Evolutionary conservation across 2,797 vertebrate genomes (phyloP).

Genomic region (Oophaga sylvatica): DNA sequence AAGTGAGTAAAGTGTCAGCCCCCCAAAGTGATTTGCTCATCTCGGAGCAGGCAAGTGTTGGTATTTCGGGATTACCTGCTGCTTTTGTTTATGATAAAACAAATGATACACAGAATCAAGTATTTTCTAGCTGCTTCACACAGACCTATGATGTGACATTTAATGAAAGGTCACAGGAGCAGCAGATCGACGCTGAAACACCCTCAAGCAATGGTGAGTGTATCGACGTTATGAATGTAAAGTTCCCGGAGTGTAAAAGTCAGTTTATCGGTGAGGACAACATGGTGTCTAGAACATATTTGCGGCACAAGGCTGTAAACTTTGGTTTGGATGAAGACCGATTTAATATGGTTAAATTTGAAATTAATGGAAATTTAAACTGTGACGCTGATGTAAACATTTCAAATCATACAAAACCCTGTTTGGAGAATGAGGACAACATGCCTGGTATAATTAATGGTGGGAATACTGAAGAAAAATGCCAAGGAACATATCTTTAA

Average conservation of each 20-base stretch:
- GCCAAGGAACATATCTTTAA: not conserved
- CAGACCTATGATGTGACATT: not conserved
- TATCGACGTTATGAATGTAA: constrained; percentile 2
- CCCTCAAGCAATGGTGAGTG: constrained; percentile 16
- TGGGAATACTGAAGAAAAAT: not conserved
- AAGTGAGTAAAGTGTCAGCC: not conserved
- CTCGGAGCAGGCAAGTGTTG: not conserved
- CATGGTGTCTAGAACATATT: not conserved
- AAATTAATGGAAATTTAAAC: not conserved
- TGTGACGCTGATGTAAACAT: not conserved
- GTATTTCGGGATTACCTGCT: not conserved
- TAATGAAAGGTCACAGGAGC: constrained; percentile 24
- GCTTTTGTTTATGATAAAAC: not conserved
- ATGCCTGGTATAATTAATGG: not conserved
- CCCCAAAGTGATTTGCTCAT: not conserved
- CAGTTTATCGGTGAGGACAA: not conserved
- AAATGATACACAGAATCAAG: not conserved
- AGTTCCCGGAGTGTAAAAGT: not conserved
- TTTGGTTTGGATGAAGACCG: not conserved
- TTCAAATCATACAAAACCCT: not conserved
- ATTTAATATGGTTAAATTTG: not conserved
- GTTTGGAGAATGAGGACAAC: not conserved
- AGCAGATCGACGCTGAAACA: not conserved
- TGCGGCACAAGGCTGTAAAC: not conserved
- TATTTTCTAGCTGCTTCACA: not conserved